These are phyloP conservation scores for Melinaea marsaeus DNA, from an alignment of 2,888 invertebrate genomes.

Conservation along the genomic window DNA sequence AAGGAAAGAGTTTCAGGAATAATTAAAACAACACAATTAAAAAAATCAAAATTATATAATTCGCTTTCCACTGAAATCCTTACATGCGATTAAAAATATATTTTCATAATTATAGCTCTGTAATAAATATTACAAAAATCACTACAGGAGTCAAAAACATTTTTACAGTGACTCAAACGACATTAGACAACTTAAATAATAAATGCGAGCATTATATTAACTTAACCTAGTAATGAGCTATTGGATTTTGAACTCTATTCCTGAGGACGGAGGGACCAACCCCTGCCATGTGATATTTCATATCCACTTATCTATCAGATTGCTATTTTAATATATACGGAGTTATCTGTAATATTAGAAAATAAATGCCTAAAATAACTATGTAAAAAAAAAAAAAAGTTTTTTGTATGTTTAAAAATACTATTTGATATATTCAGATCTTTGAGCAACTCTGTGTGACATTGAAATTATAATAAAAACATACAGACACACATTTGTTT, in stretches of 20 bases:
- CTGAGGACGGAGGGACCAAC: not conserved
- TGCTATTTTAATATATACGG: too few species aligned
- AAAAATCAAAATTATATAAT: constrained; percentile 64
- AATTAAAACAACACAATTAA: constrained; percentile 34
- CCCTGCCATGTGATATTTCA: not conserved
- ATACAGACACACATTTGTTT: too few species aligned
- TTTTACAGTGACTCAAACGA: not conserved
- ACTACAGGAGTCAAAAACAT: constrained; percentile 6
- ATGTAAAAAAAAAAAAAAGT: too few species aligned
- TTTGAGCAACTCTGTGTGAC: too few species aligned
- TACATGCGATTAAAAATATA: constrained; percentile 36
- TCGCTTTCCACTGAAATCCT: constrained; percentile 50
- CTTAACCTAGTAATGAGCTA: constrained; percentile 1
- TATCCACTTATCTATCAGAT: not conserved
- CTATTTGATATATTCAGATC: too few species aligned
- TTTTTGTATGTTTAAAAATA: too few species aligned
- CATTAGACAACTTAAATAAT: constrained; percentile 1
- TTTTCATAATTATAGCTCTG: constrained; percentile 28
- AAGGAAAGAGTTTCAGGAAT: not conserved
- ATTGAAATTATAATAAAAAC: too few species aligned
- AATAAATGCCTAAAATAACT: too few species aligned
- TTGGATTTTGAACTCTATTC: not conserved
- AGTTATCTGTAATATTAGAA: too few species aligned
- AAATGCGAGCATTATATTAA: constrained; percentile 1
- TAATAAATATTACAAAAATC: constrained; percentile 30